Base-by-base conservation (phyloP, 1,140 invertebrate genomes). In the Hydropsyche tenuis region DNA sequence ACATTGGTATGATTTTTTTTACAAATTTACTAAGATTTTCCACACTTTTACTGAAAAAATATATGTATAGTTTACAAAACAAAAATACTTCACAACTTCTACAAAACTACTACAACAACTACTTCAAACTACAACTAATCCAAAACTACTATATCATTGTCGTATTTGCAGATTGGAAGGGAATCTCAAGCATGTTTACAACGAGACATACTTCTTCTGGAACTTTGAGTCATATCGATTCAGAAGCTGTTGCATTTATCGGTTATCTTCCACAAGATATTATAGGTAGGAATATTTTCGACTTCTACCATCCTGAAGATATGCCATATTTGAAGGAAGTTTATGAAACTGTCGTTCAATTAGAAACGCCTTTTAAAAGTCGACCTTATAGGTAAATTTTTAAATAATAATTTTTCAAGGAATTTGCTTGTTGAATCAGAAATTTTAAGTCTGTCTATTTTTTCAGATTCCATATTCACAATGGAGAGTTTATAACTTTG, bases 241-340 rank as follows among this genome's bases (percentile, higher is more conserved):
- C 87, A 11, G 92, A 92, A 48, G 90, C 92, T 11, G 91, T 96
- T 0, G 89, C 90, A 14, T 92, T 93, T 78, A 86, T 96, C 72
- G 96, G 96, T 0, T 96, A 94, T 81, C 81, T 96, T 64, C 95
- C 96, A 0, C 95, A 97, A 81, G 95, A 97, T 79, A 88, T 97
- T 77, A 85, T 93, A 22, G 91, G 93, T 0, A 89, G 89, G 75
- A 93, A 93, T 30, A 88, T 96, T 7, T 90, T 97, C 80, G 90
- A 94, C 77, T 92, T 95, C 78, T 97, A 95, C 80, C 94, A 96
- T 83, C 93, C 94, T 0, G 92, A 94, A 78, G 95, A 97, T 82
- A 82, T 96, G 78, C 81, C 86, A 0, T 88, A 90, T 75, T 84
- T 97, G 53, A 93, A 93, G 82, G 90, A 93, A 78, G 89, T 94